Percentiles rank a stretch among this genome's conserved stretches.
Conservation (phyloP, 2,113 vertebrate species). For the Calyptommatus sinebrachiatus region DNA sequence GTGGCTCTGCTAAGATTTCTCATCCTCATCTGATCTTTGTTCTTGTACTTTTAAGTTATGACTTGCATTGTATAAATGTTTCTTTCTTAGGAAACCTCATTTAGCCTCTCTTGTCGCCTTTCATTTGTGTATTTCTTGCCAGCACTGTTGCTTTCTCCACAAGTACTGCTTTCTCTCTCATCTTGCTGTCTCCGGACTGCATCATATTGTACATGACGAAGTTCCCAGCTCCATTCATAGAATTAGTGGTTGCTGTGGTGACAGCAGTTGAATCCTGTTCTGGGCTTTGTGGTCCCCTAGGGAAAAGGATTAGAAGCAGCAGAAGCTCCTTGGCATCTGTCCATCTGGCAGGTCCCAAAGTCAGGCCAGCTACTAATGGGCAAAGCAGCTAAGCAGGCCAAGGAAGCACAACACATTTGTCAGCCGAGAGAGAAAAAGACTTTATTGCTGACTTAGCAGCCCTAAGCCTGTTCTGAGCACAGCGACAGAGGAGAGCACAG, state of each 20-base stretch:
- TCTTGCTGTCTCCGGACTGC: neutral
- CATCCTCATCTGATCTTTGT: neutral
- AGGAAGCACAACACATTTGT: neutral
- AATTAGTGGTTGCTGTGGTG: slow-evolving; percentile 23
- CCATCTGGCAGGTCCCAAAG: slow-evolving; percentile 9
- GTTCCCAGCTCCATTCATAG: neutral
- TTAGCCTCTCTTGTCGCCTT: neutral
- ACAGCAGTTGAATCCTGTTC: slow-evolving; percentile 2
- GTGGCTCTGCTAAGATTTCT: neutral
- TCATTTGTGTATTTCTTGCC: neutral
- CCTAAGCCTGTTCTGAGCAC: slow-evolving; percentile 3
- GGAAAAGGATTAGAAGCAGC: slow-evolving; percentile 21
- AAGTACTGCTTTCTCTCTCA: neutral
- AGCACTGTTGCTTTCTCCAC: neutral
- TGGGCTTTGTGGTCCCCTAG: neutral
- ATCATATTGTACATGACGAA: neutral
- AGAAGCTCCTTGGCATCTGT: slow-evolving; percentile 6
- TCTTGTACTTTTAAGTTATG: neutral
- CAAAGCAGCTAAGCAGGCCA: slow-evolving; percentile 10
- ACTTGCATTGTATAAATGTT: neutral
- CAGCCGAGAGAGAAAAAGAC: neutral
- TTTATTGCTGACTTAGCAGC: slow-evolving; percentile 1
- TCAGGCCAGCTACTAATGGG: slow-evolving; percentile 10
- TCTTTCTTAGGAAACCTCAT: neutral
- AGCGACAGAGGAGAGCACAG: slow-evolving; percentile 5